Percentiles rank a stretch among this genome's conserved stretches.
These are phyloP conservation scores for Allacma fusca DNA, from an alignment of 2,888 invertebrate genomes.

Conservation along the genomic window DNA sequence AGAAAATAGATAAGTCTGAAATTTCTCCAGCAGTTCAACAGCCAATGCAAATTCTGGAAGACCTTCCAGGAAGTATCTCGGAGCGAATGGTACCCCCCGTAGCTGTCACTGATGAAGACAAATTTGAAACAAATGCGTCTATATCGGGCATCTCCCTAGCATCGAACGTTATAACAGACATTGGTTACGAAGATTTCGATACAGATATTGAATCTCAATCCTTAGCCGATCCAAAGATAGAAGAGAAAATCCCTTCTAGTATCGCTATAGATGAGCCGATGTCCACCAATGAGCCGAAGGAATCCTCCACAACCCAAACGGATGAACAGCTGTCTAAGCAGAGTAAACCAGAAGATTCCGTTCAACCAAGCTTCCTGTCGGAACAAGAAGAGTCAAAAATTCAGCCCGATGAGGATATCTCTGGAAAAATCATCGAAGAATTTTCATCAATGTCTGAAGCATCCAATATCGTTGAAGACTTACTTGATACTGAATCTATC, in stretches of 20 bases:
- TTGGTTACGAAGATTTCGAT: not conserved
- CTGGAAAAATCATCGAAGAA: constrained; percentile 31
- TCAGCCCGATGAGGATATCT: not conserved
- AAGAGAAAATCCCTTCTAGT: not conserved
- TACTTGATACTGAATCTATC: not conserved
- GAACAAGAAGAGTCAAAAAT: not conserved
- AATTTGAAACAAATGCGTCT: not conserved
- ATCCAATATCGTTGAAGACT: constrained; percentile 7
- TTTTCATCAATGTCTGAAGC: constrained; percentile 16
- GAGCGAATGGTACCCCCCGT: no score
- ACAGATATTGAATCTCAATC: constrained; percentile 16
- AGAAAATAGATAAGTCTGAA: no score
- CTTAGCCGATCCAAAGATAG: not conserved
- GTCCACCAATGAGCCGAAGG: not conserved
- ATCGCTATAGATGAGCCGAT: not conserved
- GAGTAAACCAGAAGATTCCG: not conserved
- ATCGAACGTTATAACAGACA: not conserved
- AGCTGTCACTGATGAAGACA: not conserved
- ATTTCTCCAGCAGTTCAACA: no score
- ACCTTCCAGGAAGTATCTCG: no score
- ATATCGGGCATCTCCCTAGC: not conserved
- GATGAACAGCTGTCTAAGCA: not conserved
- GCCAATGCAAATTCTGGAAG: no score
- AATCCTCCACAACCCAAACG: not conserved
- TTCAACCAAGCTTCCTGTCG: not conserved